Evolutionary conservation across 1,140 invertebrate species (phyloP).

Genomic region (Anastrepha obliqua): DNA sequence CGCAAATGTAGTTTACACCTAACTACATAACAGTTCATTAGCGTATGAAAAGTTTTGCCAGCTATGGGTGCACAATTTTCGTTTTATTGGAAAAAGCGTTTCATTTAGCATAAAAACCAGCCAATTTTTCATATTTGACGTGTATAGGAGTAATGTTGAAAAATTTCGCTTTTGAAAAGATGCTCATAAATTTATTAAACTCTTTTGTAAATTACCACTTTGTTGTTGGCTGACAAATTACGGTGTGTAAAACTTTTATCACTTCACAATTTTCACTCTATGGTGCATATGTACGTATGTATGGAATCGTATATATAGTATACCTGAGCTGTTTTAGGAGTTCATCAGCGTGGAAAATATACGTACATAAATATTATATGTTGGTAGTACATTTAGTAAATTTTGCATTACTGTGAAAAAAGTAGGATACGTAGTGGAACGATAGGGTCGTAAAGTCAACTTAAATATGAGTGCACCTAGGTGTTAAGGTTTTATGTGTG

Average conservation of each 20-base stretch:
- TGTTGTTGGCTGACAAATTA: constrained; percentile 28
- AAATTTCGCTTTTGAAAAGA: constrained; percentile 3
- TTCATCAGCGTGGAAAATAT: background rate
- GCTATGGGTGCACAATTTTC: background rate
- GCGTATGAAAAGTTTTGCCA: background rate
- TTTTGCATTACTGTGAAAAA: constrained; percentile 3
- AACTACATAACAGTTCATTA: constrained; percentile 14
- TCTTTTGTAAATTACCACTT: constrained; percentile 1
- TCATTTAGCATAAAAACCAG: background rate
- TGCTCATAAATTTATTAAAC: constrained; percentile 33
- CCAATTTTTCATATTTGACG: background rate
- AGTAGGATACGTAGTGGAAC: background rate
- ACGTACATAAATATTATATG: background rate
- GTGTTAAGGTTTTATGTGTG: background rate
- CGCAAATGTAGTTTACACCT: no score
- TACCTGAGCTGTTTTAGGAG: background rate
- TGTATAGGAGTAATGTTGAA: background rate
- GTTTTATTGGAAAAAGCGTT: background rate
- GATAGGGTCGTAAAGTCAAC: background rate
- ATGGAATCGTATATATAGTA: background rate
- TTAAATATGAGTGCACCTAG: background rate
- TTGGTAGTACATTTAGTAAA: background rate
- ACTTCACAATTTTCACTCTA: constrained; percentile 12
- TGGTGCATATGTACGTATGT: background rate
- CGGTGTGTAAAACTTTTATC: constrained; percentile 35